Evolutionary conservation across 2,113 vertebrate genomes (phyloP).

Genomic region (Phalacrocorax brasilianus): DNA sequence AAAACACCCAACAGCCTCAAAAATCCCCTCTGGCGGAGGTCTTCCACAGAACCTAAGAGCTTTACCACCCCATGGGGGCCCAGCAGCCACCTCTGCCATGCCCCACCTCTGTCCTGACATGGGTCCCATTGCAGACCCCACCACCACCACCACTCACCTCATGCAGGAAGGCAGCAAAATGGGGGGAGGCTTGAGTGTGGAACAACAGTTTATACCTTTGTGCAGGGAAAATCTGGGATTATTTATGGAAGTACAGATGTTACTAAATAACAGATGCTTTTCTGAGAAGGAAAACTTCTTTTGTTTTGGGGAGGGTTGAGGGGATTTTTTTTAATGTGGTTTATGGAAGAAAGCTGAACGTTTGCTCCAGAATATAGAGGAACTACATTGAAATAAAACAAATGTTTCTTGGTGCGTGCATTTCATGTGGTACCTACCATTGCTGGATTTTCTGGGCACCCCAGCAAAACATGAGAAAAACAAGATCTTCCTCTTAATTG

Average conservation of each 20-base stretch:
- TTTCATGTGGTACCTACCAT: background rate
- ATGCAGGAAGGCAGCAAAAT: background rate
- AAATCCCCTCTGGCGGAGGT: background rate
- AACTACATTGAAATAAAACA: background rate
- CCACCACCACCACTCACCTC: background rate
- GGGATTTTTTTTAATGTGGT: background rate
- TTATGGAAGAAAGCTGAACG: constrained; percentile 30
- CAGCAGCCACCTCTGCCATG: background rate
- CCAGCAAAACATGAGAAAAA: background rate
- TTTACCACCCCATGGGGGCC: accelerated
- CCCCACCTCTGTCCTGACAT: accelerated
- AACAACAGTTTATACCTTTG: constrained; percentile 63
- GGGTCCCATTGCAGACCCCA: background rate
- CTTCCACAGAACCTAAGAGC: background rate
- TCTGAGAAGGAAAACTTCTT: constrained; percentile 51
- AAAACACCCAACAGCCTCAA: background rate
- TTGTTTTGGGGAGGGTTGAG: background rate
- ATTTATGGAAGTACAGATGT: constrained; percentile 72
- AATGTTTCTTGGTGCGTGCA: background rate
- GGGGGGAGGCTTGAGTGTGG: background rate
- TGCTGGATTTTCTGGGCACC: background rate
- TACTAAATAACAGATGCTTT: constrained; percentile 72
- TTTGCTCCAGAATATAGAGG: background rate
- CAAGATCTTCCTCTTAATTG: background rate
- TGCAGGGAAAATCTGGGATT: constrained; percentile 72